Percentiles rank a stretch among this genome's conserved stretches.
phyloP scores from a whole-genome alignment of 2,113 vertebrate species.

The Psephotus haematonotus region DNA sequence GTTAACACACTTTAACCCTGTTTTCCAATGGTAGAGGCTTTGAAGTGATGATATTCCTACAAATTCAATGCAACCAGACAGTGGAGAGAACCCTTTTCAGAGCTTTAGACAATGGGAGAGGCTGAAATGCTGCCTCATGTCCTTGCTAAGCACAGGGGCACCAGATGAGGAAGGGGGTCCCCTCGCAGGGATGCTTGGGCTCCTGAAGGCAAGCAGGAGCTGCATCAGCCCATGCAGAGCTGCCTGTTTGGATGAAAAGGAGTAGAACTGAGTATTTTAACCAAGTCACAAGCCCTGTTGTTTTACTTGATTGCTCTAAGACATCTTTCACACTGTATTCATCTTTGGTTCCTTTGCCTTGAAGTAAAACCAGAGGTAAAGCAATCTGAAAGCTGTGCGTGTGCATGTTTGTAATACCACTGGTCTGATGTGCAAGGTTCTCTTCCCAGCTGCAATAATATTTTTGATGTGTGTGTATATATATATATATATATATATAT shows the following conservation, averaged over 20 bases:
- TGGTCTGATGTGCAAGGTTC: not conserved
- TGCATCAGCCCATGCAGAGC: not conserved
- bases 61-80: not conserved
- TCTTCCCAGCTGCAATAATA: not conserved
- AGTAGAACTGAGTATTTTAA: not conserved
- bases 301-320: not conserved
- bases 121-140: not conserved
- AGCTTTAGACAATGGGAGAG: not conserved
- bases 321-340: not conserved
- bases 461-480: not conserved
- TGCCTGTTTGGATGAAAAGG: not conserved
- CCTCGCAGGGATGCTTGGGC: fast-evolving
- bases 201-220: not conserved
- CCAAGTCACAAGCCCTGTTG: not conserved
- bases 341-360: not conserved
- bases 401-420: not conserved
- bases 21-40: not conserved
- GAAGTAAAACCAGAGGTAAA: not conserved
- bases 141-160: not conserved
- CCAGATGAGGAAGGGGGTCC: not conserved
- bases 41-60: not conserved
- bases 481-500: not conserved
- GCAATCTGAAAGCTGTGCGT: not conserved
- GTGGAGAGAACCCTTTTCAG: not conserved
- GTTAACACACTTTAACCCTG: not conserved